Evolutionary conservation across 2,797 vertebrate genomes (phyloP), one percentile per base, ranked within the genome.

Genomic region (Propithecus perrieri): DNA sequence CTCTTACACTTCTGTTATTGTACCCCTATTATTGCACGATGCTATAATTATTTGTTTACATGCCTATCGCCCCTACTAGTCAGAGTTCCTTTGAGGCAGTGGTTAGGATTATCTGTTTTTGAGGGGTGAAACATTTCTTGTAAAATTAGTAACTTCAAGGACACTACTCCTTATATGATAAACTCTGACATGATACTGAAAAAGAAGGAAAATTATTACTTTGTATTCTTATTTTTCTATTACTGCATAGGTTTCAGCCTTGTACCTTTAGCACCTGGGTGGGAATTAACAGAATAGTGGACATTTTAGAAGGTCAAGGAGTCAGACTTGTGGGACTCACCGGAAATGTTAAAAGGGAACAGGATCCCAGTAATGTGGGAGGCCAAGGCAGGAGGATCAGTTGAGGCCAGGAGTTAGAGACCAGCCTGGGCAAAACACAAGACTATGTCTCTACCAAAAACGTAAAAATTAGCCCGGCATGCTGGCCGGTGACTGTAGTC

Each of bases 231-330:
- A 20, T 75, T 72, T 95, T 96, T 79, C 55, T 79, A 48, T 75
- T 78, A 48, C n/a, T 41, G 91, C 20, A 69, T 93, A 10, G 61
- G 76, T 59, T 91, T 87, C 33, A 81, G 91, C n/a, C 72, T 78
- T 91, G 17, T 80, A 67, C 9, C 38, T 81, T 81, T 59, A 61
- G 33, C 53, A 92, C 22, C 41, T 72, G 30, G 13, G 14, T 46
- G 26, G 69, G 76, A 75, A 79, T 91, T 79, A 83, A 84, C 79
- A 93, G 50, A 83, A 46, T 30, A 86, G 38, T 24, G 48, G 65
- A 80, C 48, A 72, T 92, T 81, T 80, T 89, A 85, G 22, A 87
- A 85, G 67, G 30, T 30, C 85, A 94, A 94, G 14, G 38, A 91
- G 41, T 48, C 91, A 85, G 63, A 94, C 5, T 85, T 91, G 48